These are phyloP conservation scores for Alces alces DNA, from an alignment of 2,113 vertebrate species.

Conservation along the genomic window DNA sequence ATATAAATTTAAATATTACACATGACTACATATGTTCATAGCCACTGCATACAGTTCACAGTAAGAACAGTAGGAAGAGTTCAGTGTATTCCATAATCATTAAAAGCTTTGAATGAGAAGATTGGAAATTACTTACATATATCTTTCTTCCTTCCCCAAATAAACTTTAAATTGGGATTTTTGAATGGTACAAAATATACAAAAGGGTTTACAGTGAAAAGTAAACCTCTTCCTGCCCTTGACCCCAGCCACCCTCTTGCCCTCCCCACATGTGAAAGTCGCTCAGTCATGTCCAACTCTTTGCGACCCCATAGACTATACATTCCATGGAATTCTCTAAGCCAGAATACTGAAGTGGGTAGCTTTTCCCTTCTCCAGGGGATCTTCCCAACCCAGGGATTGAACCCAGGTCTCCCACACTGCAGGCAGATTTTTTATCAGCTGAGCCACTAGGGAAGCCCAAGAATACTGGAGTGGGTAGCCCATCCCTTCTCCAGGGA, in stretches of 20 bases:
- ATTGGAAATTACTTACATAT: not conserved
- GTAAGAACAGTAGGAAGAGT: not conserved
- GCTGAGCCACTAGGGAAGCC: not conserved
- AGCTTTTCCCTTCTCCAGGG: not conserved
- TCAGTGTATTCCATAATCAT: not conserved
- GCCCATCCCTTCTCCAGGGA: not conserved
- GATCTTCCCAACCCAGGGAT: not conserved
- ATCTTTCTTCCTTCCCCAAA: not conserved
- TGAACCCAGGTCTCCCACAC: not conserved
- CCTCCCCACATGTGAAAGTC: not conserved
- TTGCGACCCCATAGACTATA: not conserved
- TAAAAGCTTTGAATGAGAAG: not conserved
- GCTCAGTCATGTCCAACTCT: not conserved
- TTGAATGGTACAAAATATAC: not conserved
- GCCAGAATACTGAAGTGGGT: not conserved
- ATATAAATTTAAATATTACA: not conserved
- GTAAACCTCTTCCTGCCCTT: not conserved
- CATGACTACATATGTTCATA: not conserved
- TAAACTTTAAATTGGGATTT: slow-evolving; percentile 5
- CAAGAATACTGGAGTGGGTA: not conserved
- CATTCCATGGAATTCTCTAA: not conserved
- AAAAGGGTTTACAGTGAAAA: not conserved
- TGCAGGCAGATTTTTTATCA: not conserved
- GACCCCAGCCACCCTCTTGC: not conserved
- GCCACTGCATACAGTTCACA: not conserved